These are phyloP conservation scores for Halcyon leucocephala DNA, from an alignment of 2,797 vertebrate genomes.

Conservation along the genomic window DNA sequence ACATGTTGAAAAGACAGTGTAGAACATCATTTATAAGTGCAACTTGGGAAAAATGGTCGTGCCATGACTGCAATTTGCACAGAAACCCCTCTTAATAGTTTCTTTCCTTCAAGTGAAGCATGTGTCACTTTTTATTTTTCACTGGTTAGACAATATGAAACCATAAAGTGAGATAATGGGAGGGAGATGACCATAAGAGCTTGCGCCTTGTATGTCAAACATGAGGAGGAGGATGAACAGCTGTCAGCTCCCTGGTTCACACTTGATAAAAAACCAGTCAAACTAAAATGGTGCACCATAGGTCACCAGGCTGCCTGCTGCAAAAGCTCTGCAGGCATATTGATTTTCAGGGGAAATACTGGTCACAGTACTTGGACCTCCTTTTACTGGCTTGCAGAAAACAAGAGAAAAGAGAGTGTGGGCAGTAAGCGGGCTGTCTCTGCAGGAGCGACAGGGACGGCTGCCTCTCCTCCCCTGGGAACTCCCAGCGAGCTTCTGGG, in stretches of 20 bases:
- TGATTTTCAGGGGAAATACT: not conserved
- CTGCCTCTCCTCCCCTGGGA: not conserved
- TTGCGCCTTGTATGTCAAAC: not conserved
- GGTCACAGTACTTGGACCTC: not conserved
- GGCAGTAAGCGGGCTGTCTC: not conserved
- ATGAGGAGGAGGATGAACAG: not conserved
- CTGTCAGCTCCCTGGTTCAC: not conserved
- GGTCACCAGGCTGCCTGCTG: fast-evolving
- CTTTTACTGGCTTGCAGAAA: not conserved
- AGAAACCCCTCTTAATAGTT: not conserved
- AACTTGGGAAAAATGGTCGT: not conserved
- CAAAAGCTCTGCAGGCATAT: fast-evolving
- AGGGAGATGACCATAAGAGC: not conserved
- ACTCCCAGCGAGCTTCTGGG: fast-evolving
- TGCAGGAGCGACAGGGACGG: fast-evolving
- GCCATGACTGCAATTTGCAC: not conserved
- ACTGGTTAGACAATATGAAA: not conserved
- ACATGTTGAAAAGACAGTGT: not conserved
- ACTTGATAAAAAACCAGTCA: not conserved
- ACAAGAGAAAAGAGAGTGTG: fast-evolving
- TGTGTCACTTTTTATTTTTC: not conserved
- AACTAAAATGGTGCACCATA: fast-evolving
- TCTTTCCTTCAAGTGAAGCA: not conserved
- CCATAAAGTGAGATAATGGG: not conserved
- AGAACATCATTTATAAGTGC: not conserved